These are phyloP conservation scores for Osmerus mordax DNA, from an alignment of 2,113 vertebrate genomes.

Conservation along the genomic window DNA sequence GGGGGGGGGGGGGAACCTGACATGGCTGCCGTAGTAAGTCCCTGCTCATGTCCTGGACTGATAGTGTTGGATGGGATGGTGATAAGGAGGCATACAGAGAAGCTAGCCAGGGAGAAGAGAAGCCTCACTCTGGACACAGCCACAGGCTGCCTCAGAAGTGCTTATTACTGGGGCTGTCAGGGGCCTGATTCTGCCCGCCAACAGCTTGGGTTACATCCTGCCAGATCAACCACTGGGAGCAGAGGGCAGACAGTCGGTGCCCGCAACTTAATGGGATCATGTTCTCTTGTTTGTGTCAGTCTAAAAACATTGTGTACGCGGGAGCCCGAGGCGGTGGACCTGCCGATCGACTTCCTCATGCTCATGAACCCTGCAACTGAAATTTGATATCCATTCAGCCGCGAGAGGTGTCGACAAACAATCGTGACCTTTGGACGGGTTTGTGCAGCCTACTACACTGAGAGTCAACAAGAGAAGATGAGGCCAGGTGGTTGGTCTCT, in stretches of 20 bases:
- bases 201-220: neutral
- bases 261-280: neutral
- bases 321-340: conserved; percentile 4
- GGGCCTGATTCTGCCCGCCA: neutral
- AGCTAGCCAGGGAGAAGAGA: neutral
- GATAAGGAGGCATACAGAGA: neutral
- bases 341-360: conserved; percentile 1
- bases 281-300: neutral
- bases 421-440: conserved; percentile 52
- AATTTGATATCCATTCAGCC: conserved; percentile 35
- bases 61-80: neutral
- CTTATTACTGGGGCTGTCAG: neutral
- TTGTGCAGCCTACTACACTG: neutral
- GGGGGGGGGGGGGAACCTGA: neutral
- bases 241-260: neutral
- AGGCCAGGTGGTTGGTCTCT: conserved; percentile 21
- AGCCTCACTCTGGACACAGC: neutral
- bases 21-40: neutral
- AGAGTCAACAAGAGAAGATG: conserved; percentile 31
- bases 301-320: neutral
- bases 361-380: conserved; percentile 20
- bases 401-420: conserved; percentile 47
- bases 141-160: no score
- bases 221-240: neutral
- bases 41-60: conserved; percentile 7